Evolutionary conservation across 2,797 vertebrate species (phyloP).

Genomic region (Holocentrus rufus): DNA sequence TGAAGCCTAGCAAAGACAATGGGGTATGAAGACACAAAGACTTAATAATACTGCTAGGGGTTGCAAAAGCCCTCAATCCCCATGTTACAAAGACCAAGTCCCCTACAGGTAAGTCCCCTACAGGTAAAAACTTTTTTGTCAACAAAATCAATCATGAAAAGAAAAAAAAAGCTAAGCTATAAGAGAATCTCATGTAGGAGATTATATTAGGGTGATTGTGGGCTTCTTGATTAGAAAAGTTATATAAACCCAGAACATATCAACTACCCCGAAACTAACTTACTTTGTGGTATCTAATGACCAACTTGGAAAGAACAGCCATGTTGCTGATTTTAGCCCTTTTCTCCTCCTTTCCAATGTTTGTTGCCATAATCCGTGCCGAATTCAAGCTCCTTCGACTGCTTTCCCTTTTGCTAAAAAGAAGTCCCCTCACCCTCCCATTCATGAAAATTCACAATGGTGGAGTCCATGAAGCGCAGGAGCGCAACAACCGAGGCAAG

Average conservation of each 20-base stretch:
- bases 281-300: no score
- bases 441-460: no score
- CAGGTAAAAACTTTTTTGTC: slow-evolving; percentile 14
- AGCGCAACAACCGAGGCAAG: no score
- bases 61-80: background rate
- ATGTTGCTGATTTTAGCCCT: no score
- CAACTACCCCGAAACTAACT: no score
- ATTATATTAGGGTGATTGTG: background rate
- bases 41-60: background rate
- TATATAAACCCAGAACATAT: background rate
- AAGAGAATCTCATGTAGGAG: background rate
- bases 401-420: no score
- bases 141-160: background rate
- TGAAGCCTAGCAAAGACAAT: background rate
- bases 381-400: no score
- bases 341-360: no score
- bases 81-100: background rate
- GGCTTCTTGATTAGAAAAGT: background rate
- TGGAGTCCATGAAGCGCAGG: no score
- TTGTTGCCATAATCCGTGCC: no score
- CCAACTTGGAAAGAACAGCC: no score
- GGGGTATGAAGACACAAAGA: slow-evolving; percentile 2
- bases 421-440: no score
- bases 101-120: background rate
- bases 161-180: slow-evolving; percentile 5